Conservation (phyloP, 2,888 invertebrate genomes). For the Cyaniris semiargus region DNA sequence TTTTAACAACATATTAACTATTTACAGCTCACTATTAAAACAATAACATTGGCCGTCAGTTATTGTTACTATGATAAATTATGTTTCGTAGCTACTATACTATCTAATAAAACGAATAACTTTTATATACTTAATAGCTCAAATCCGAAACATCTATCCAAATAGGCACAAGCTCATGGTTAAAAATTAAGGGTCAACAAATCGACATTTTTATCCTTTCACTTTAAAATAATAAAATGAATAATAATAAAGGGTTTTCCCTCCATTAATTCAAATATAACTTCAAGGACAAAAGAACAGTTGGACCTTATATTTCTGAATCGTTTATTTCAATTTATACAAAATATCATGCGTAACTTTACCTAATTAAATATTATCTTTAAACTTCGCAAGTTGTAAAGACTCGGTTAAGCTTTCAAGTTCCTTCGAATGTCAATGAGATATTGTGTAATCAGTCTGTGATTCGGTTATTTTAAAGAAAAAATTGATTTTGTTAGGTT, state of each 20-base stretch:
- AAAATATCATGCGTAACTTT: slow-evolving; percentile 1
- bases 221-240: background rate
- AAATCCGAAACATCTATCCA: too few species aligned
- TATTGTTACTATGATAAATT: too few species aligned
- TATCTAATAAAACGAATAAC: too few species aligned
- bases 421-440: background rate
- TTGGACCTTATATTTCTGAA: slow-evolving; percentile 10
- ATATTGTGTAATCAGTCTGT: background rate
- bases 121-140: too few species aligned
- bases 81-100: too few species aligned
- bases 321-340: slow-evolving; percentile 10
- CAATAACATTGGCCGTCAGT: too few species aligned
- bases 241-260: slow-evolving; percentile 1
- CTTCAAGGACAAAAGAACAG: slow-evolving; percentile 13
- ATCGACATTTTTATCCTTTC: slow-evolving; percentile 3
- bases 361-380: slow-evolving; percentile 21
- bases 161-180: too few species aligned
- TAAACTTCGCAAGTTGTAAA: slow-evolving; percentile 1
- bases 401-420: slow-evolving; percentile 1
- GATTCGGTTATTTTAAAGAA: background rate
- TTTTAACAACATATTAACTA: too few species aligned
- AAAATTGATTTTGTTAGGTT: background rate
- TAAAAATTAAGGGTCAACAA: background rate
- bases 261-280: slow-evolving; percentile 21
- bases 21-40: too few species aligned